Percentiles rank a stretch among this genome's conserved stretches.
Conservation (phyloP, 2,113 vertebrate species). For the Catharus bicknelli region DNA sequence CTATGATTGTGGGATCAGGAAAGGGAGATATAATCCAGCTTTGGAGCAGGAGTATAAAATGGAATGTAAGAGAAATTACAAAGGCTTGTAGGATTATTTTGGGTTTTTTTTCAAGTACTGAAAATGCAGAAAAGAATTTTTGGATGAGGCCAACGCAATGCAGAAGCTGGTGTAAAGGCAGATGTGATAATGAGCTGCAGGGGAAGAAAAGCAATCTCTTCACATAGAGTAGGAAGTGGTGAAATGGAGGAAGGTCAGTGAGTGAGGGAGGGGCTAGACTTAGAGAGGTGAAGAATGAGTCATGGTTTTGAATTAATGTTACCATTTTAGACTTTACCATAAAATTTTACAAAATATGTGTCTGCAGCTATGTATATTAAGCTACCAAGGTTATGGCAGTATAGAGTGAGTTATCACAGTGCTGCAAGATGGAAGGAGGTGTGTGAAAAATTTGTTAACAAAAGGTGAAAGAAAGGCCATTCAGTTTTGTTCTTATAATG, state of each 20-base stretch:
- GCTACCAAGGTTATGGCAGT: background rate
- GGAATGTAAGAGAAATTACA: background rate
- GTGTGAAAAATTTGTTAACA: background rate
- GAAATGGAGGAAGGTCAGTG: background rate
- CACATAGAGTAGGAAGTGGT: background rate
- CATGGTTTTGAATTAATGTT: background rate
- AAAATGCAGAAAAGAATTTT: background rate
- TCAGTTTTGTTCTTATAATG: background rate
- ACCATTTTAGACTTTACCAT: background rate
- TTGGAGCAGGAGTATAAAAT: background rate
- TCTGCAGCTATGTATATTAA: background rate
- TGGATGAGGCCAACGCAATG: accelerated
- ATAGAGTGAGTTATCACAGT: background rate
- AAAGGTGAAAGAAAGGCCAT: background rate
- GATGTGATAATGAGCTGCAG: background rate
- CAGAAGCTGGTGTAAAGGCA: background rate
- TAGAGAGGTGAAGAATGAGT: background rate
- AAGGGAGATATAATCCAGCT: background rate
- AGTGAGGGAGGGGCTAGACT: background rate
- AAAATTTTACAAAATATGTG: background rate
- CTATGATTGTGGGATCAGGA: background rate
- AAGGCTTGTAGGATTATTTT: background rate
- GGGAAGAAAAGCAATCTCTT: background rate
- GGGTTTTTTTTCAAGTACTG: background rate
- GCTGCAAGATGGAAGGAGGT: background rate